These are phyloP conservation scores for Sialis lutaria DNA, from an alignment of 2,888 invertebrate genomes.

Conservation along the genomic window DNA sequence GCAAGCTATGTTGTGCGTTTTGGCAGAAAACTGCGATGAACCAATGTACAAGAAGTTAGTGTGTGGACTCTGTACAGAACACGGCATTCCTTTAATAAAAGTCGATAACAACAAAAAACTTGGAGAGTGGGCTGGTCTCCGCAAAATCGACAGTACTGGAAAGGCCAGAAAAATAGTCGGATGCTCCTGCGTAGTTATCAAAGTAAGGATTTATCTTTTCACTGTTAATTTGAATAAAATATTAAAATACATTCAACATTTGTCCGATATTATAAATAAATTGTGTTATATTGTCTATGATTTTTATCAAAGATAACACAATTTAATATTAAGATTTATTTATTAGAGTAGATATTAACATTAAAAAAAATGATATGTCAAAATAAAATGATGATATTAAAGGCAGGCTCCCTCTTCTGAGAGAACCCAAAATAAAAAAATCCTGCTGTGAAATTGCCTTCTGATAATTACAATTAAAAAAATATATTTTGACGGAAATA, in stretches of 20 bases:
- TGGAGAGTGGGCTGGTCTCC: slow-evolving; percentile 98
- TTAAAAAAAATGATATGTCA: neutral
- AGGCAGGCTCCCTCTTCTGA: slow-evolving; percentile 30
- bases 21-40: slow-evolving; percentile 98
- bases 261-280: neutral
- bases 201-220: slow-evolving; percentile 32
- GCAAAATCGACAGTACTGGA: slow-evolving; percentile 98
- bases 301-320: neutral
- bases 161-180: slow-evolving; percentile 98
- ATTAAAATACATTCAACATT: neutral
- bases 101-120: slow-evolving; percentile 98
- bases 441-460: slow-evolving; percentile 18
- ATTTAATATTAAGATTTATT: no score
- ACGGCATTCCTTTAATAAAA: slow-evolving; percentile 91
- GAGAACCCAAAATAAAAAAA: slow-evolving; percentile 20
- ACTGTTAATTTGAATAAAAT: neutral
- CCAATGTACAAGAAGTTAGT: slow-evolving; percentile 94
- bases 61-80: slow-evolving; percentile 94
- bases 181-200: slow-evolving; percentile 94
- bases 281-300: neutral
- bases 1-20: slow-evolving; percentile 87
- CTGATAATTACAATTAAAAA: slow-evolving; percentile 7
- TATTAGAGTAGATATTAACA: no score
- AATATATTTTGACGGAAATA: neutral
- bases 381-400: slow-evolving; percentile 18